Conservation (phyloP, 2,113 vertebrate genomes). For the Caretta caretta region DNA sequence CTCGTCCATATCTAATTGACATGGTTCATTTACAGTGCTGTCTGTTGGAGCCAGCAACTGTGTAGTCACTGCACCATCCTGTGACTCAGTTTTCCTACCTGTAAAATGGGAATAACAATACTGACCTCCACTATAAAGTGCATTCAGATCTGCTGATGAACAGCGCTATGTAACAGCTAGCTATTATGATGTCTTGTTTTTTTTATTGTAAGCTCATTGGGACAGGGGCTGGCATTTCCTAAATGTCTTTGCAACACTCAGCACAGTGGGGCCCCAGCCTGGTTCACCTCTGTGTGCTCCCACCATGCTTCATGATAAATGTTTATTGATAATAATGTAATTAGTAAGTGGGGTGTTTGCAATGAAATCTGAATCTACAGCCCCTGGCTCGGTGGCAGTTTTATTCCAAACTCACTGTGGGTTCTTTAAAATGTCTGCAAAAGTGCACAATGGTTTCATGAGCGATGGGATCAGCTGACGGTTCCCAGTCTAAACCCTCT, state of each 20-base stretch:
- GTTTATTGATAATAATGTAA: not conserved
- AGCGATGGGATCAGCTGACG: not conserved
- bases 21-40: not conserved
- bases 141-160: not conserved
- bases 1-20: not conserved
- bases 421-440: not conserved
- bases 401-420: not conserved
- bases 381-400: not conserved
- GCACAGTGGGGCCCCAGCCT: not conserved
- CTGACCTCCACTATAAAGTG: not conserved
- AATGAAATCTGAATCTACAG: not conserved
- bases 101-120: not conserved
- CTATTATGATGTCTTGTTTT: not conserved
- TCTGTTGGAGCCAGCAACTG: not conserved
- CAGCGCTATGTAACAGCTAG: not conserved
- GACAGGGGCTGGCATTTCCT: fast-evolving
- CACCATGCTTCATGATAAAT: not conserved
- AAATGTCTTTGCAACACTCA: fast-evolving
- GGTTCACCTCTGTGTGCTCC: not conserved
- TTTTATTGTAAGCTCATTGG: not conserved
- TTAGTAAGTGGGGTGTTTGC: not conserved
- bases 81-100: not conserved
- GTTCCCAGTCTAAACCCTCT: not conserved
- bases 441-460: not conserved
- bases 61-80: not conserved